Percentiles rank a stretch among this genome's conserved stretches.
Conservation (phyloP, 2,113 vertebrate species). For the Sapayoa aenigma region DNA sequence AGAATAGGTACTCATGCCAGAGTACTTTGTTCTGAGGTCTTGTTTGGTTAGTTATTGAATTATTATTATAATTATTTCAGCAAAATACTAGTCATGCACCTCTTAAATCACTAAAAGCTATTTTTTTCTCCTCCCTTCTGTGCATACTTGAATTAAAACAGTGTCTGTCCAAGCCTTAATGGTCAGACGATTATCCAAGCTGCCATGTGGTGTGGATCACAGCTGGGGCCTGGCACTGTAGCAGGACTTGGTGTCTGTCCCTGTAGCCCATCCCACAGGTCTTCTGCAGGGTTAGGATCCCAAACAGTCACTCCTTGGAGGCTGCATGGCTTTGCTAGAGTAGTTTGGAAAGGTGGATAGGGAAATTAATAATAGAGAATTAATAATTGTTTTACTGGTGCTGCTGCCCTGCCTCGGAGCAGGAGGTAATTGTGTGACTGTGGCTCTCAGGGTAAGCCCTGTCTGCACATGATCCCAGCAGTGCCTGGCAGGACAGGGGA, state of each 20-base stretch:
- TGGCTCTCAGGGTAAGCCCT: rapidly evolving
- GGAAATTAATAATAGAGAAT: not conserved
- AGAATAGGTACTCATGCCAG: not conserved
- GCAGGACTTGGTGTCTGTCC: not conserved
- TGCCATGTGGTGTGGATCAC: not conserved
- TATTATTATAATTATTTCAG: not conserved
- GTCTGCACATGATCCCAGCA: not conserved
- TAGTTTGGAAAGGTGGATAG: not conserved
- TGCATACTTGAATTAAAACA: conserved; percentile 14
- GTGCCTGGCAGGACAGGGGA: not conserved
- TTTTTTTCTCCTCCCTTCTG: not conserved
- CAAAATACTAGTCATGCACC: not conserved
- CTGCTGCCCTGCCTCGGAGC: not conserved
- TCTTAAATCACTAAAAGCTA: not conserved
- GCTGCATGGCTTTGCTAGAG: not conserved
- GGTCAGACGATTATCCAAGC: not conserved
- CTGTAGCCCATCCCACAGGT: not conserved
- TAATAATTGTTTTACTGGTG: not conserved
- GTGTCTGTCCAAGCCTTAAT: conserved; percentile 7
- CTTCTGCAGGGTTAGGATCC: not conserved
- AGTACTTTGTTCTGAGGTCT: not conserved
- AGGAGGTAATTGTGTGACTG: not conserved
- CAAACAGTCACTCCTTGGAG: not conserved
- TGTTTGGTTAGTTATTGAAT: not conserved
- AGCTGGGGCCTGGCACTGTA: not conserved